Evolutionary conservation across 2,113 vertebrate species (phyloP).

Genomic region (Brachyhypopomus gauderio): DNA sequence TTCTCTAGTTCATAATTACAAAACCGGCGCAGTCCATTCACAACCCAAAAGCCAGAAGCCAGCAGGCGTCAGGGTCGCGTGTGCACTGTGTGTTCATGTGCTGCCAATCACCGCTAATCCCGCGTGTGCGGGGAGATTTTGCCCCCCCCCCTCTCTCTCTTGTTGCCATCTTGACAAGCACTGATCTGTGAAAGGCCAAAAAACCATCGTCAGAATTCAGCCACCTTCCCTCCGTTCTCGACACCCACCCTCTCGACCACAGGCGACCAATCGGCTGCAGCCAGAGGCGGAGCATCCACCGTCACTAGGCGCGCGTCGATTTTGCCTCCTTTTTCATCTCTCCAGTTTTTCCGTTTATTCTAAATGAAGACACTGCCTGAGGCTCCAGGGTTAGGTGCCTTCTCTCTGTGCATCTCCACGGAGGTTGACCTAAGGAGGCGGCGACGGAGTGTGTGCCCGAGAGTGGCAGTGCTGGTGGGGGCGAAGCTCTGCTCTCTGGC

Average conservation of each 20-base stretch:
- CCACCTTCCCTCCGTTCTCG: constrained; percentile 14
- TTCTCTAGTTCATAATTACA: constrained; percentile 14
- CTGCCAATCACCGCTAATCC: constrained; percentile 17
- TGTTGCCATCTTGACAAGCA: constrained; percentile 41
- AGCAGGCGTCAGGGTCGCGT: constrained; percentile 7
- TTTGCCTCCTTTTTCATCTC: constrained; percentile 1
- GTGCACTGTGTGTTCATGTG: background rate
- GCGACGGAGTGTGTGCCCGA: constrained; percentile 36
- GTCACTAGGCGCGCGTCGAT: constrained; percentile 41
- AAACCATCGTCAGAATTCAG: constrained; percentile 51
- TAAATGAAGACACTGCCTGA: constrained; percentile 43
- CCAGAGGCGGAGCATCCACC: constrained; percentile 43
- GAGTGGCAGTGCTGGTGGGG: constrained; percentile 51
- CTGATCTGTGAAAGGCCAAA: constrained; percentile 54
- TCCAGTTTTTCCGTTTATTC: constrained; percentile 42
- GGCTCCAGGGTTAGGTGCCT: constrained; percentile 29
- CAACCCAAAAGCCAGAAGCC: constrained; percentile 15
- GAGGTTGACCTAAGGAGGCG: background rate
- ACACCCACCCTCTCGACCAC: constrained; percentile 36
- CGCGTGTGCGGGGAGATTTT: background rate
- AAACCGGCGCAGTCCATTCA: constrained; percentile 16
- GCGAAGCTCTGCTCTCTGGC: constrained; percentile 66
- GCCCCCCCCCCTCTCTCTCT: too few relatives aligned
- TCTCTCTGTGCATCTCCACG: background rate
- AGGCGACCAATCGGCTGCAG: constrained; percentile 40